Evolutionary conservation across 2,113 vertebrate genomes (phyloP).

Genomic region (Podocnemis expansa): DNA sequence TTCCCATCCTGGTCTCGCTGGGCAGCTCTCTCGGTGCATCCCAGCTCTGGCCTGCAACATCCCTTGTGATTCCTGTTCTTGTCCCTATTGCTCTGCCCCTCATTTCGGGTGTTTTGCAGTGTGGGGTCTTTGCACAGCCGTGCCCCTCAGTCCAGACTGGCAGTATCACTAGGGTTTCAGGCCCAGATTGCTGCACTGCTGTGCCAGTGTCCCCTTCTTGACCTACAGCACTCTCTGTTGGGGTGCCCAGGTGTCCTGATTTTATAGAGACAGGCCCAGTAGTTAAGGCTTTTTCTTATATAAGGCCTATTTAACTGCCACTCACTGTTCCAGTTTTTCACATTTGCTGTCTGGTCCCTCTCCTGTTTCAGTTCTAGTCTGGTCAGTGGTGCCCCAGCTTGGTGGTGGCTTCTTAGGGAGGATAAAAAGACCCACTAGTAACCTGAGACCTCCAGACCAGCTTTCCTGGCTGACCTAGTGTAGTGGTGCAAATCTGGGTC

Average conservation of each 20-base stretch:
- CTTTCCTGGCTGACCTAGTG: background rate
- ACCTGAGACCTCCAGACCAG: background rate
- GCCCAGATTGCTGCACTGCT: background rate
- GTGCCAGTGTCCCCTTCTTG: background rate
- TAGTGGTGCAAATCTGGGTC: background rate
- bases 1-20: background rate
- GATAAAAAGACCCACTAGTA: background rate
- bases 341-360: background rate
- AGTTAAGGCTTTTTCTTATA: too few relatives aligned
- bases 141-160: background rate
- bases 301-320: too few relatives aligned
- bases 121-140: background rate
- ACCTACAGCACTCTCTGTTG: background rate
- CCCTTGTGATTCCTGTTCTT: background rate
- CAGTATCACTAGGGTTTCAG: background rate
- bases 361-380: background rate
- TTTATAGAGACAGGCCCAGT: too few relatives aligned
- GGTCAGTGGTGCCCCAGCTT: background rate
- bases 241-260: too few relatives aligned
- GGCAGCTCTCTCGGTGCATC: background rate
- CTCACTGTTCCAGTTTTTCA: too few relatives aligned
- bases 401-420: background rate
- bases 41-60: rapidly evolving
- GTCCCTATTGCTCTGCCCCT: background rate
- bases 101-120: background rate